Base-by-base conservation (phyloP, 2,888 invertebrate species). In the Nymphalis c-album region DNA sequence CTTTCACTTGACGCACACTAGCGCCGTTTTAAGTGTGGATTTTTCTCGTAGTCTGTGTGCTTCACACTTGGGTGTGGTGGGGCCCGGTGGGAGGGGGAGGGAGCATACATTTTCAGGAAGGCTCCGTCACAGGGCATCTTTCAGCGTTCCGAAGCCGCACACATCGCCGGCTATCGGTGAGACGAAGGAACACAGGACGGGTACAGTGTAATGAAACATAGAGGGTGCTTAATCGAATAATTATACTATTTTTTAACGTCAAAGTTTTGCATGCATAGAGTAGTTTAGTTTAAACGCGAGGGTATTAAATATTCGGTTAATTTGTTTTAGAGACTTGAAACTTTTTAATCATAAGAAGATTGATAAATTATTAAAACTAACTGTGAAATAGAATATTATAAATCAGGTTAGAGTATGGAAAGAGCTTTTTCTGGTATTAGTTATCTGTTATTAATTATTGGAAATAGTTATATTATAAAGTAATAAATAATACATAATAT, bases 71-170 rank as follows among this genome's bases (percentile, higher is more conserved):
- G 69, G 74, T 73, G 82, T 77, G 76, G 75, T 77, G 76, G 72
- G 73, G 77, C 8, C 8, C 75, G 72, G 75, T 78, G 78, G 77
- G 71, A 74, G 74, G 75, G 72, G 74, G 75, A 75, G 80, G 84
- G 77, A 81, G 83, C 70, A 80, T 85, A 50, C 88, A 88, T 90
- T 90, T 91, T 91, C 91, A 91, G 91, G 88, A 90, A 90, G 86
- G 88, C 89, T 81, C 81, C 88, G 88, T 89, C 90, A 90, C 90
- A 86, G 85, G 86, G 88, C 91, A 90, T 92, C 91, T 92, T 92
- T 92, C 91, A 91, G 86, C 87, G 89, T 87, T 85, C 85, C 86
- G 85, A 87, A 85, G 86, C 81, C 88, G 90, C 91, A 91, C 91
- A 92, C 91, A 91, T 90, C 81, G 53, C 53, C 26, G 85, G 85